Conservation (phyloP, 2,888 invertebrate species). For the Sericinus montela region DNA sequence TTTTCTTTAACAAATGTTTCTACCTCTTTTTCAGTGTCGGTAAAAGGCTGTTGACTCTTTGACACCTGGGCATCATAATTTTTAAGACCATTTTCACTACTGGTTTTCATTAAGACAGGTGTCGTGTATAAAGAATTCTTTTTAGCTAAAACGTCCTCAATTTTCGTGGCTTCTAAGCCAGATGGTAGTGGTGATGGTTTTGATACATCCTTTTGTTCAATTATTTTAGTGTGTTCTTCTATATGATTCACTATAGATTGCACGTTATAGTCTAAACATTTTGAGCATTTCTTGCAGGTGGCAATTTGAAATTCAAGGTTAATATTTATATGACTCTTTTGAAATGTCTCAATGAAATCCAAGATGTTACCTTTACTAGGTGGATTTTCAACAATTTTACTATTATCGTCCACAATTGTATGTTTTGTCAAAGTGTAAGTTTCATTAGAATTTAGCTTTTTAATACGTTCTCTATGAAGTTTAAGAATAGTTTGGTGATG, state of each 20-base stretch:
- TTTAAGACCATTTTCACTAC: not conserved
- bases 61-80: not conserved
- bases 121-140: slow-evolving; percentile 4
- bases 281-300: slow-evolving; percentile 34
- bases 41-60: slow-evolving; percentile 6
- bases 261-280: slow-evolving; percentile 25
- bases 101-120: slow-evolving; percentile 1
- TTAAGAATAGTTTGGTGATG: slow-evolving; percentile 33
- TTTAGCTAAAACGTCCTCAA: not conserved
- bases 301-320: slow-evolving; percentile 32
- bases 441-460: slow-evolving; percentile 6
- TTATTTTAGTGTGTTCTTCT: slow-evolving; percentile 9
- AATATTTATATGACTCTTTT: slow-evolving; percentile 35
- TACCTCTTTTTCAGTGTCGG: not conserved
- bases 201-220: slow-evolving; percentile 11
- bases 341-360: slow-evolving; percentile 28
- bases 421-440: not conserved
- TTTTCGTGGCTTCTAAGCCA: not conserved
- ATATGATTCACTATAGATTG: slow-evolving; percentile 32
- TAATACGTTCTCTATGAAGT: slow-evolving; percentile 25
- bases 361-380: slow-evolving; percentile 19
- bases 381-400: not conserved
- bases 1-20: slow-evolving; percentile 24
- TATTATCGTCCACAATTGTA: not conserved
- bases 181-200: not conserved